Base-by-base conservation (phyloP, 1,140 invertebrate genomes). In the Danaus melanippus region DNA sequence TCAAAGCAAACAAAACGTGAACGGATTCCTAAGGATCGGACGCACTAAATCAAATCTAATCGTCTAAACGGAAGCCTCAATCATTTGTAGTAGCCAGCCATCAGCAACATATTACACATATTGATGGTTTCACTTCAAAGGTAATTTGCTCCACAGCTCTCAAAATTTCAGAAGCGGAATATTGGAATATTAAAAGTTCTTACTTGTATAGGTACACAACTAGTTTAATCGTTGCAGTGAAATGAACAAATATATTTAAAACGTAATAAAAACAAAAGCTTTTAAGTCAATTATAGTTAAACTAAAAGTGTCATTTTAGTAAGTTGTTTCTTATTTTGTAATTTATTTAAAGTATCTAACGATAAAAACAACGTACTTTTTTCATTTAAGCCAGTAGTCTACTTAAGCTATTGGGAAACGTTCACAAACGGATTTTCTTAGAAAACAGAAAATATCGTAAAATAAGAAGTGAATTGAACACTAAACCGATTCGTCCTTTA, bases 111-210 rank as follows among this genome's bases (percentile, higher is more conserved):
- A 66, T 62, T 59, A 66, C 60, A 56, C 57, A 62, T 66, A 66
- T 66, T 66, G 60, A 66, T 66, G 60, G 55, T 54, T 51, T 56
- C 51, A 55, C 56, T 46, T 50, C 60, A 57, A 62, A 62, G 49
- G 71, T 76, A 79, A 82, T 84, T 80, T 82, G 67, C 72, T 57
- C 74, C 65, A 75, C 75, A 82, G 74, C 71, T 76, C 69, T 32
- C 21, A 32, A 32, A 32, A 32, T 32, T 32, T 32, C 21, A 32
- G 21, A 7, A 32, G 21, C 21, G 21, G 6, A 32, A 32, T 32
- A 32, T 32, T 32, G 21, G 21, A 32, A 32, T 32, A 32, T 32
- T 5, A 3, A 32, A 32, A 32, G 21, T 32, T 32, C 21, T 32
- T 32, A 32, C 21, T n/a, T n/a, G n/a, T n/a, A n/a, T 32, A 5